Conservation (phyloP, 1,140 invertebrate species). For the Proctacanthus coquilletti region DNA sequence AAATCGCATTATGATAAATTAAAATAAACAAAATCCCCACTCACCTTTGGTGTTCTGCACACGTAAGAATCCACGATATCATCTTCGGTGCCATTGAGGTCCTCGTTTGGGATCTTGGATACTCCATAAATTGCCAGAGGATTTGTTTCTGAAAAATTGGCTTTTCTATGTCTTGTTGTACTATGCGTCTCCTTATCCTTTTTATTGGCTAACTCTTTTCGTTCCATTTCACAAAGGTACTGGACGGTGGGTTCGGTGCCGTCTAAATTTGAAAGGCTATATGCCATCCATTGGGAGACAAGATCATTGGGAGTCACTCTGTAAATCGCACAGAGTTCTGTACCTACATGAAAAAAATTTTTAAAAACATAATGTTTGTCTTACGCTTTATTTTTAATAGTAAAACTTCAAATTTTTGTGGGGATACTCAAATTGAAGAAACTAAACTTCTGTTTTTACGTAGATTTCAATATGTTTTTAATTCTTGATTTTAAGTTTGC, state of each 20-base stretch:
- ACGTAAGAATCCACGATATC: conserved; percentile 33
- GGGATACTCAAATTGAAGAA: too few species aligned
- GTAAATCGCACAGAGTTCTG: conserved; percentile 40
- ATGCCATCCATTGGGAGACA: conserved; percentile 50
- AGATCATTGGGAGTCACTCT: conserved; percentile 42
- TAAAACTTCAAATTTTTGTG: not conserved
- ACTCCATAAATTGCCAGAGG: not conserved
- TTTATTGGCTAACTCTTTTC: conserved; percentile 41
- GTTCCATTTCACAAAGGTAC: conserved; percentile 39
- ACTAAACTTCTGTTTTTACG: too few species aligned
- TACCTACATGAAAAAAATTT: conserved; percentile 24
- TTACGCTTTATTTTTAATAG: conserved; percentile 1
- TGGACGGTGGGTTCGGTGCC: conserved; percentile 38
- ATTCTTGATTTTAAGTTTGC: too few species aligned
- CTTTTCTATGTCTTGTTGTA: conserved; percentile 1
- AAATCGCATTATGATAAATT: too few species aligned
- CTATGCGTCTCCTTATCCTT: conserved; percentile 26
- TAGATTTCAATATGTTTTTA: too few species aligned
- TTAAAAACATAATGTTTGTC: conserved; percentile 1
- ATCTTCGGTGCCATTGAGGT: conserved; percentile 11
- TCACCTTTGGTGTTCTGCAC: conserved; percentile 31
- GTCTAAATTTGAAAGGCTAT: conserved; percentile 40
- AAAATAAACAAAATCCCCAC: conserved; percentile 8
- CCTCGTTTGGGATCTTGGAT: not conserved
- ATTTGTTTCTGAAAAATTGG: not conserved